phyloP scores from a whole-genome alignment of 2,797 vertebrate species.

The Danio tinwini region DNA sequence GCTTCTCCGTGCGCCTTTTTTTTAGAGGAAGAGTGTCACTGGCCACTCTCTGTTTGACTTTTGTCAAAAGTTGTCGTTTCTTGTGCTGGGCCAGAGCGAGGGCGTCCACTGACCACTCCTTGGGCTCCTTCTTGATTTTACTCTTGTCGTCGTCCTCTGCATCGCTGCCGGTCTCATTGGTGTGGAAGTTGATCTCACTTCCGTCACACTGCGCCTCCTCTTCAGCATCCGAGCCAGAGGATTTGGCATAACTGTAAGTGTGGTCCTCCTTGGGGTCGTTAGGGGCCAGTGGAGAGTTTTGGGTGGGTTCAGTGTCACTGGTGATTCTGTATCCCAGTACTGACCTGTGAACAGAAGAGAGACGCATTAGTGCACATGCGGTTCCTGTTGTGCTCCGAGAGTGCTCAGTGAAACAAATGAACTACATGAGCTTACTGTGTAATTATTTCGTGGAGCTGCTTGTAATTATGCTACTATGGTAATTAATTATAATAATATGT shows the following conservation, averaged over 20 bases:
- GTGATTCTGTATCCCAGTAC: conserved; percentile 83
- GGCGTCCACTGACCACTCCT: conserved; percentile 84
- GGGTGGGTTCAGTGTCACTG: conserved; percentile 83
- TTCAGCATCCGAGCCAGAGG: conserved; percentile 78
- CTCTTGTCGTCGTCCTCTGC: conserved; percentile 84
- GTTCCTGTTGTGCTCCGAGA: background rate
- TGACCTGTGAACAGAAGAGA: conserved; percentile 75
- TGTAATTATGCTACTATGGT: conserved; percentile 35
- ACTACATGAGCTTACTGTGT: conserved; percentile 25
- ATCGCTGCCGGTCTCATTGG: conserved; percentile 84
- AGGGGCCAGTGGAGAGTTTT: conserved; percentile 84
- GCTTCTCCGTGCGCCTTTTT: conserved; percentile 90
- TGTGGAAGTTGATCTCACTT: conserved; percentile 80
- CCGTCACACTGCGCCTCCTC: conserved; percentile 78
- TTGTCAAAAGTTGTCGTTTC: conserved; percentile 86
- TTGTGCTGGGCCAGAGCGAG: conserved; percentile 82
- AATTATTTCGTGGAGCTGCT: conserved; percentile 31
- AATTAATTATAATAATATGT: conserved; percentile 39
- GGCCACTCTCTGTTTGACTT: conserved; percentile 79
- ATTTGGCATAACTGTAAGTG: conserved; percentile 90
- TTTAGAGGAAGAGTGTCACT: conserved; percentile 89
- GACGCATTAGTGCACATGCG: conserved; percentile 18
- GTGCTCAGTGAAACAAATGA: conserved; percentile 10
- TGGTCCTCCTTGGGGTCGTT: conserved; percentile 90
- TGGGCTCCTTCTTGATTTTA: conserved; percentile 83